phyloP scores from a whole-genome alignment of 2,797 vertebrate species.

The Nothura maculosa region DNA sequence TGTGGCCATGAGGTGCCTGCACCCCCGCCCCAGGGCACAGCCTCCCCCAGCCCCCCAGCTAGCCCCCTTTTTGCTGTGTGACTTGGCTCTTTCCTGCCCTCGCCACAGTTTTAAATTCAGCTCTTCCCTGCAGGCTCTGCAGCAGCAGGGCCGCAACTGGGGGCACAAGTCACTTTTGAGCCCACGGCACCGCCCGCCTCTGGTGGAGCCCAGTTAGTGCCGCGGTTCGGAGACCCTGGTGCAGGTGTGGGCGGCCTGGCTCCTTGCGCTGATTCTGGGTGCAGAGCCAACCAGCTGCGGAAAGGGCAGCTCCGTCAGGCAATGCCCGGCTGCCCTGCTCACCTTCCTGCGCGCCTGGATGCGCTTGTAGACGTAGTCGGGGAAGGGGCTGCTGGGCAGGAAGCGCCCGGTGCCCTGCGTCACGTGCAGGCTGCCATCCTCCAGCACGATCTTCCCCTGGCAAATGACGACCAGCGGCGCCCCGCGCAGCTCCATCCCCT shows the following conservation, averaged over 20 bases:
- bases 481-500: conserved; percentile 96
- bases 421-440: conserved; percentile 92
- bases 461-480: conserved; percentile 93
- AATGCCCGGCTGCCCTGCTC: not conserved
- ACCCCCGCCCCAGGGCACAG: too few relatives aligned
- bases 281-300: not conserved
- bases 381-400: conserved; percentile 92
- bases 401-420: conserved; percentile 92
- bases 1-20: too few relatives aligned
- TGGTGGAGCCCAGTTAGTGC: not conserved
- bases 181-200: not conserved
- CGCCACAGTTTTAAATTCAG: not conserved
- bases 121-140: not conserved
- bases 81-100: not conserved
- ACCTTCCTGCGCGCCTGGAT: conserved; percentile 98
- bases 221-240: not conserved
- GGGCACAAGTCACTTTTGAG: not conserved
- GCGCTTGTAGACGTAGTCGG: conserved; percentile 96
- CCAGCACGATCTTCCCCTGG: conserved; percentile 96
- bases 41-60: not conserved
- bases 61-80: not conserved
- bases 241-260: not conserved
- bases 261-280: not conserved
- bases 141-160: not conserved
- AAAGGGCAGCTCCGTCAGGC: not conserved